Evolutionary conservation across 1,140 invertebrate species (phyloP).

Genomic region (Plutomurus gul): DNA sequence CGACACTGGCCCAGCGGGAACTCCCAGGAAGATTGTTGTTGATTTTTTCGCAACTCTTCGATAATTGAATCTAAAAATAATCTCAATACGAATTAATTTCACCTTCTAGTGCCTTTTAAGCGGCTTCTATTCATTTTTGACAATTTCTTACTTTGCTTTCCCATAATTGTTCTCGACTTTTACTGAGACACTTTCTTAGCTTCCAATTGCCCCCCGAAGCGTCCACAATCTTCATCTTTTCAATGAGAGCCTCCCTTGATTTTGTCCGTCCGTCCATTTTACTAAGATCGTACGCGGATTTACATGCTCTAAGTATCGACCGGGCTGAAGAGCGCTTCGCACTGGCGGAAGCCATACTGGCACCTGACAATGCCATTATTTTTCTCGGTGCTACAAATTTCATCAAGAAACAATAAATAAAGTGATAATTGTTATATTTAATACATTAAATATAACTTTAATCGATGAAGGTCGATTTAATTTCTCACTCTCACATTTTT

Average conservation of each 20-base stretch:
- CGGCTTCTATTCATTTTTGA: not conserved
- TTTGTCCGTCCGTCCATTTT: constrained; percentile 48
- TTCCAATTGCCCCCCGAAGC: constrained; percentile 2
- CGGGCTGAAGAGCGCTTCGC: not conserved
- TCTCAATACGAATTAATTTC: not conserved
- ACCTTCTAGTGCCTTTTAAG: not conserved
- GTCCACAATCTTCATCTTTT: constrained; percentile 42
- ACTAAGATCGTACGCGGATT: constrained; percentile 46
- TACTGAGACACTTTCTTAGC: constrained; percentile 49
- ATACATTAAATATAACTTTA: not conserved
- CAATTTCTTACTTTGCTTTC: constrained; percentile 47
- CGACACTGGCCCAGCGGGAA: constrained; percentile 46
- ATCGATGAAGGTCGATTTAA: not conserved
- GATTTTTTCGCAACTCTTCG: constrained; percentile 47
- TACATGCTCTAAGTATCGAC: constrained; percentile 24
- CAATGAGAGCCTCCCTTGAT: constrained; percentile 47
- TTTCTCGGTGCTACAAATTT: not conserved
- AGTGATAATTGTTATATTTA: not conserved
- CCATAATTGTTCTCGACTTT: constrained; percentile 53
- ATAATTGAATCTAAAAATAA: constrained; percentile 43
- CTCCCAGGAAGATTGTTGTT: constrained; percentile 34
- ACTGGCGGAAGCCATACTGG: constrained; percentile 26
- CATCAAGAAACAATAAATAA: not conserved
- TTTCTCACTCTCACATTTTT: constrained; percentile 14
- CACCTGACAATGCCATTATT: not conserved